Evolutionary conservation across 2,113 vertebrate species (phyloP).

Genomic region (Cynopterus brachyotis): DNA sequence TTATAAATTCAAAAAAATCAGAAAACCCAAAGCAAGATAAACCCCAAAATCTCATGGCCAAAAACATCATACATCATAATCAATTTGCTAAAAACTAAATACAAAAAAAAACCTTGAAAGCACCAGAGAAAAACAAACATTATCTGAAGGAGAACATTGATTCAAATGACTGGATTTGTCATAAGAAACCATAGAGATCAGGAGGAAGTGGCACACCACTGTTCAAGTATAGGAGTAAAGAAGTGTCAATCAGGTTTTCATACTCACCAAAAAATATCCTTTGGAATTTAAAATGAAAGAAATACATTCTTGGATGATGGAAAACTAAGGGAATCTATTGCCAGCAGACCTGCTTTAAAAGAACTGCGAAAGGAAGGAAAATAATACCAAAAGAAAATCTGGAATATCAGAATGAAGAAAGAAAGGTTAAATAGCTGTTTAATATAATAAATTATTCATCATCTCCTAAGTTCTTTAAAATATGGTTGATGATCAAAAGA

Average conservation of each 20-base stretch:
- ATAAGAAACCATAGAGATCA: background rate
- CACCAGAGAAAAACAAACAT: background rate
- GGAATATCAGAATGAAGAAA: background rate
- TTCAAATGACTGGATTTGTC: background rate
- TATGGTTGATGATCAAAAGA: background rate
- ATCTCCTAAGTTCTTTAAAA: slow-evolving; percentile 2
- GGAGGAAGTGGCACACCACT: background rate
- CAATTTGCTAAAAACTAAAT: background rate
- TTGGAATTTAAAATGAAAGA: background rate
- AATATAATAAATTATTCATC: background rate
- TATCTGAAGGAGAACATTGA: background rate
- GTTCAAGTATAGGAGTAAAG: background rate
- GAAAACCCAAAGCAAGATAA: background rate
- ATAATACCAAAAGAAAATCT: background rate
- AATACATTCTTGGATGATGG: background rate
- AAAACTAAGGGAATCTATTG: background rate
- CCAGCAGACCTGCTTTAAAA: background rate
- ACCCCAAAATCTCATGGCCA: background rate
- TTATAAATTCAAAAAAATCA: background rate
- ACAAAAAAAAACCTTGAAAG: slow-evolving; percentile 19
- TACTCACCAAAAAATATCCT: slow-evolving; percentile 11
- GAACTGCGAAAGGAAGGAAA: background rate
- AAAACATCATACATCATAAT: background rate
- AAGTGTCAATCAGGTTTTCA: background rate
- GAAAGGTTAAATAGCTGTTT: background rate